A percentile compares a stretch with the other conserved stretches of the same genome.
Conservation (phyloP, 2,113 vertebrate genomes). For the Hymenochirus boettgeri region DNA sequence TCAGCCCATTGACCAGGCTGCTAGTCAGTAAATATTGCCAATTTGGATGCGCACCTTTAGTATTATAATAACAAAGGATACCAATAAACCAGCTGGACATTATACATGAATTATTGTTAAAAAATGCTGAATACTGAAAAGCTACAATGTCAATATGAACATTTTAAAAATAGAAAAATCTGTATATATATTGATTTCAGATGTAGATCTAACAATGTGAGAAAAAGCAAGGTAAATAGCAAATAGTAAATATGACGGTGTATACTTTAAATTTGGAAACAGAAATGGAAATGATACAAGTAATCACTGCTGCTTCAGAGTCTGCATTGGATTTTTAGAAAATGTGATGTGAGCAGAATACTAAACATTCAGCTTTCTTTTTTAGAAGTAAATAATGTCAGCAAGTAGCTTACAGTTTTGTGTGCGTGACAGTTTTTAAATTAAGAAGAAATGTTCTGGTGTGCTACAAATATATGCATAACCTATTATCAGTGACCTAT, state of each 20-base stretch:
- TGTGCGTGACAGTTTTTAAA: constrained; percentile 8
- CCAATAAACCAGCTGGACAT: too few species aligned
- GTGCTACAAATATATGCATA: background rate
- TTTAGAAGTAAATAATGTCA: constrained; percentile 1
- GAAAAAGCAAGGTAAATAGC: constrained; percentile 1
- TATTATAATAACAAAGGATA: too few species aligned
- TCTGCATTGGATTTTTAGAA: constrained; percentile 15
- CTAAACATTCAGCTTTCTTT: constrained; percentile 5
- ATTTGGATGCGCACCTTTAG: too few species aligned
- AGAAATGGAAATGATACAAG: constrained; percentile 17
- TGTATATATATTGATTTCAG: background rate
- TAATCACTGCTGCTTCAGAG: constrained; percentile 19
- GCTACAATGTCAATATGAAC: background rate
- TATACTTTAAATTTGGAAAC: constrained; percentile 13
- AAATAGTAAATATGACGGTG: constrained; percentile 27
- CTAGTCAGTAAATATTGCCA: too few species aligned
- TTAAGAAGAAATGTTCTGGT: background rate
- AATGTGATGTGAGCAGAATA: constrained; percentile 12
- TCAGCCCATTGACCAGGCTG: too few species aligned
- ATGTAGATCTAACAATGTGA: constrained; percentile 23
- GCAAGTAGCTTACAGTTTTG: background rate
- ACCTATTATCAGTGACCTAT: constrained; percentile 22
- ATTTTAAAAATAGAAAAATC: background rate
- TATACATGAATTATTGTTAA: background rate
- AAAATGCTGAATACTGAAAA: background rate